phyloP scores from a whole-genome alignment of 2,888 invertebrate genomes.

The Cordilura impudica region DNA sequence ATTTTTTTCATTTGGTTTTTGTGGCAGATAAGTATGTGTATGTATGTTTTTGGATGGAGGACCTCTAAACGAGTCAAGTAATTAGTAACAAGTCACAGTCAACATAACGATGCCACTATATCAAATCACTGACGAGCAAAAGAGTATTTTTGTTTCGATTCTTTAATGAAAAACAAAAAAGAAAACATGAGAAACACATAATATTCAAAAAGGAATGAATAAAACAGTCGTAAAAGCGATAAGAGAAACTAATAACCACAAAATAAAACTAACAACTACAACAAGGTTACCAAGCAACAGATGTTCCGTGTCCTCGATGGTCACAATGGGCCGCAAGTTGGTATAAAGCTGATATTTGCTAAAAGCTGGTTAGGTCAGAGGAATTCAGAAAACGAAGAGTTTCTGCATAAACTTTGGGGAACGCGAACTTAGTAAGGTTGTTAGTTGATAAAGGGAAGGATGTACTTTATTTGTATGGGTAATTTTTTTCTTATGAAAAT shows the following conservation, averaged over 20 bases:
- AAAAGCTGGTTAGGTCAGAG: no score
- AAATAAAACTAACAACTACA: slow-evolving; percentile 27
- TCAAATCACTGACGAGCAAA: slow-evolving; percentile 61
- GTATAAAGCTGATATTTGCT: no score
- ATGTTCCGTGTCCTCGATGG: slow-evolving; percentile 11
- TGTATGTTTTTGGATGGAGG: neutral
- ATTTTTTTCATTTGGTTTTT: neutral
- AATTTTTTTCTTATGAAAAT: no score
- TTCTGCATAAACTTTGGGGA: no score
- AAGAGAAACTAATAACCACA: slow-evolving; percentile 37
- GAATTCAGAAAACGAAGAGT: no score
- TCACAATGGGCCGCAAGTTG: neutral
- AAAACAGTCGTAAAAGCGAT: slow-evolving; percentile 51
- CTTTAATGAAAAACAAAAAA: slow-evolving; percentile 3
- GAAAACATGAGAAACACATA: slow-evolving; percentile 29
- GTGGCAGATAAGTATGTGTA: no score
- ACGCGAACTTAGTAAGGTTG: no score
- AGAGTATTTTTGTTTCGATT: neutral
- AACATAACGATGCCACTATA: slow-evolving; percentile 66
- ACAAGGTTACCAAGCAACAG: slow-evolving; percentile 42
- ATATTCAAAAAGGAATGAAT: slow-evolving; percentile 49
- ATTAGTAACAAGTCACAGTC: slow-evolving; percentile 66
- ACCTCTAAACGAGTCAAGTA: slow-evolving; percentile 64
- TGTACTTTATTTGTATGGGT: no score
- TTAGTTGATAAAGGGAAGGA: no score